Conservation (phyloP, 2,113 vertebrate species). For the Lynx canadensis region DNA sequence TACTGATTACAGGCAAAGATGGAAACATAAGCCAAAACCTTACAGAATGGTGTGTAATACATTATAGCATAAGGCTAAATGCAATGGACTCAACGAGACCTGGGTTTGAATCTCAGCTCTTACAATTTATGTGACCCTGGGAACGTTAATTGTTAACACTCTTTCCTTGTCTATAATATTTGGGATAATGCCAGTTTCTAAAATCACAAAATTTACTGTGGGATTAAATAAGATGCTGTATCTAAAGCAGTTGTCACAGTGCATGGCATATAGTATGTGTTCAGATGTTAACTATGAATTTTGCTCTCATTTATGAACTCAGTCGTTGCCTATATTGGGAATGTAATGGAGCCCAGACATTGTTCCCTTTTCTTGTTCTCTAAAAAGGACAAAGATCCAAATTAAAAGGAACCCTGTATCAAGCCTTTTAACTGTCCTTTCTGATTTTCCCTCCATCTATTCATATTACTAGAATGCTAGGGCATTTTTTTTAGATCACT, state of each 20-base stretch:
- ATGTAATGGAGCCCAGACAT: background rate
- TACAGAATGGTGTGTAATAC: background rate
- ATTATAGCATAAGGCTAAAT: background rate
- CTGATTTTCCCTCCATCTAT: background rate
- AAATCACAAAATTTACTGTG: background rate
- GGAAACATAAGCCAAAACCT: conserved; percentile 10
- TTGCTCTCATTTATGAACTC: background rate
- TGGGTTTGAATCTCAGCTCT: background rate
- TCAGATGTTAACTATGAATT: background rate
- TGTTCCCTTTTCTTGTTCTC: background rate
- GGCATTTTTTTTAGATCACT: background rate
- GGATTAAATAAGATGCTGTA: conserved; percentile 1
- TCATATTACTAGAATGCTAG: background rate
- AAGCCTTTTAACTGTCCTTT: background rate
- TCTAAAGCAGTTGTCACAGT: background rate
- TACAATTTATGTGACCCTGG: background rate
- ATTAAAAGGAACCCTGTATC: background rate
- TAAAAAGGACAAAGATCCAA: background rate
- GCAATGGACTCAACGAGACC: background rate
- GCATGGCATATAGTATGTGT: background rate
- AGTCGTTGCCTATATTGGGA: background rate
- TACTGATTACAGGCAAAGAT: conserved; percentile 49
- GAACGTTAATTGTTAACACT: background rate
- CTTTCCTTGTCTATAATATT: conserved; percentile 19
- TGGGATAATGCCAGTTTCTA: background rate